A percentile compares a stretch with the other conserved stretches of the same genome.
phyloP scores from a whole-genome alignment of 1,140 invertebrate genomes.

The Arion vulgaris region DNA sequence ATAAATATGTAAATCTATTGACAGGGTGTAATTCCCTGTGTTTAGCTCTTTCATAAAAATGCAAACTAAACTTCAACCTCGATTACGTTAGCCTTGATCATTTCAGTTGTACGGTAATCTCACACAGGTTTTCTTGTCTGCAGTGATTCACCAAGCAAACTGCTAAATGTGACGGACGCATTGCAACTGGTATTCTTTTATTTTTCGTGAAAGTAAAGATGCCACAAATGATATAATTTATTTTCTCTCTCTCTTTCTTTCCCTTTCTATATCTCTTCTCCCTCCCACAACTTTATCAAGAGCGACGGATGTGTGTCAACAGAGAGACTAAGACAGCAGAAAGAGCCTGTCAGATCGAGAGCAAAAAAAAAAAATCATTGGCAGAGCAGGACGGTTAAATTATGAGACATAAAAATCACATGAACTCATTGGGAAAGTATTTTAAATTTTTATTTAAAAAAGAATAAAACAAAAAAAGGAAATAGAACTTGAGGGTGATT shows the following conservation, averaged over 20 bases:
- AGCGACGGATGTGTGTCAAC: not conserved
- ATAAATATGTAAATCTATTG: too few species aligned
- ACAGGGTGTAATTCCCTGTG: too few species aligned
- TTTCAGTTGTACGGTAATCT: too few species aligned
- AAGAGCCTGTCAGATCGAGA: not conserved
- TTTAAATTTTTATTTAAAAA: too few species aligned
- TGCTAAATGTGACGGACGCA: too few species aligned
- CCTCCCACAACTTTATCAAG: not conserved
- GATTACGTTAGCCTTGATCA: too few species aligned
- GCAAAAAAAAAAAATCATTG: not conserved
- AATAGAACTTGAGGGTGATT: not conserved
- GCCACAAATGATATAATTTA: not conserved
- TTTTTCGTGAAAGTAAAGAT: not conserved
- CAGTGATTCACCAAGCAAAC: too few species aligned
- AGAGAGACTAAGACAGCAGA: not conserved
- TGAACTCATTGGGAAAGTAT: not conserved
- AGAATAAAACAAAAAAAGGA: too few species aligned
- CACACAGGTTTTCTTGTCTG: too few species aligned
- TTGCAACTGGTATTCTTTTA: not conserved
- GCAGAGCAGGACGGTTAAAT: not conserved
- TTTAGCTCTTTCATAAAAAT: too few species aligned
- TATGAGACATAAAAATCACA: not conserved
- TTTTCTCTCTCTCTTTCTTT: not conserved
- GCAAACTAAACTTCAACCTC: too few species aligned
- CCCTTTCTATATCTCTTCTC: not conserved